Evolutionary conservation across 2,113 vertebrate species (phyloP).

Genomic region (Hydropotes inermis): DNA sequence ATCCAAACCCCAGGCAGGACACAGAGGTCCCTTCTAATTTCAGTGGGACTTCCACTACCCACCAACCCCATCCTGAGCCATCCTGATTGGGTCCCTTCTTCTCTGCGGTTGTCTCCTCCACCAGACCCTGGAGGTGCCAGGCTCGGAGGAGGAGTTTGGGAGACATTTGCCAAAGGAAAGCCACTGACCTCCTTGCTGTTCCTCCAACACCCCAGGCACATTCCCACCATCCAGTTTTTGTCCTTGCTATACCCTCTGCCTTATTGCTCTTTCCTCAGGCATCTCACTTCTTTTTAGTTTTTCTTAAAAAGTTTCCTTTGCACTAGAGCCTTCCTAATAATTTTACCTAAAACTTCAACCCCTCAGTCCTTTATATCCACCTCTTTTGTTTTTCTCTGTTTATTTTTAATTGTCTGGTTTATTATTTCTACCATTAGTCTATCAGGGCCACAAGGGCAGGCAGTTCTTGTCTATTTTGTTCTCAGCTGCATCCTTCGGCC

Average conservation of each 20-base stretch:
- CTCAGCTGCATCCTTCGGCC: not conserved
- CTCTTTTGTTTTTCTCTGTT: not conserved
- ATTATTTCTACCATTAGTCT: not conserved
- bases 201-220: not conserved
- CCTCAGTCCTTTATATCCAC: not conserved
- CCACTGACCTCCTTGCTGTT: not conserved
- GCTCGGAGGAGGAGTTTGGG: not conserved
- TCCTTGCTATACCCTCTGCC: not conserved
- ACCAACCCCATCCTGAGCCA: not conserved
- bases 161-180: not conserved
- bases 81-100: not conserved
- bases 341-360: not conserved
- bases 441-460: not conserved
- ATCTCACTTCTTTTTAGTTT: not conserved
- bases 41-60: fast-evolving
- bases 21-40: not conserved
- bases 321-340: not conserved
- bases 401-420: not conserved
- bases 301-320: not conserved
- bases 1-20: not conserved
- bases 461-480: not conserved
- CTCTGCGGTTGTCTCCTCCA: not conserved
- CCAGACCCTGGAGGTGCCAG: not conserved
- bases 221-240: not conserved
- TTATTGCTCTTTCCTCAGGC: not conserved